Percentiles rank a stretch among this genome's conserved stretches.
phyloP scores from a whole-genome alignment of 2,888 invertebrate genomes.

The Lochmaea capreae region DNA sequence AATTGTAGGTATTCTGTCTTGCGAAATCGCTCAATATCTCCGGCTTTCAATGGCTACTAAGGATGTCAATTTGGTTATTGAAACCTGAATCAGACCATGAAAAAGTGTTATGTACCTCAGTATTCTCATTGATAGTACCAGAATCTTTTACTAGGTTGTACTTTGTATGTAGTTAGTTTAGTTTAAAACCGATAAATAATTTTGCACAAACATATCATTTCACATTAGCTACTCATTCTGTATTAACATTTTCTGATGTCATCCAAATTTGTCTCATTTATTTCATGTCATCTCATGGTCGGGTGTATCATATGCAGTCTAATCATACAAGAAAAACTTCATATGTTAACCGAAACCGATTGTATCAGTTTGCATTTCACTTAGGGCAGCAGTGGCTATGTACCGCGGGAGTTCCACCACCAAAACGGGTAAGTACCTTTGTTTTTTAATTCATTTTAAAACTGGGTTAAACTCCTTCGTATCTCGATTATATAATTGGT shows the following conservation, averaged over 20 bases:
- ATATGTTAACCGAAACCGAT: conserved; percentile 66
- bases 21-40: no score
- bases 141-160: no score
- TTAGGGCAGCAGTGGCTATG: conserved; percentile 88
- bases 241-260: conserved; percentile 8
- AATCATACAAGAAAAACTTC: conserved; percentile 66
- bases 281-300: conserved; percentile 59
- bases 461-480: background rate
- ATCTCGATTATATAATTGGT: no score
- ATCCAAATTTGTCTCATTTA: conserved; percentile 42
- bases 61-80: no score
- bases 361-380: conserved; percentile 77
- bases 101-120: no score
- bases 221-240: background rate
- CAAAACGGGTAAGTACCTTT: conserved; percentile 71
- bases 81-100: no score
- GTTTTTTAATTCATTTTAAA: background rate
- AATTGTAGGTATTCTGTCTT: no score
- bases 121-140: no score
- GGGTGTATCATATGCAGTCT: conserved; percentile 70
- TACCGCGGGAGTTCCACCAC: conserved; percentile 69
- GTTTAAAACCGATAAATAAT: background rate
- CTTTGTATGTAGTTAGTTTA: no score
- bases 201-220: conserved; percentile 4
- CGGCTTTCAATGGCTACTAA: no score